phyloP scores from a whole-genome alignment of 1,140 invertebrate species.

The Drosophila subpulchrella region DNA sequence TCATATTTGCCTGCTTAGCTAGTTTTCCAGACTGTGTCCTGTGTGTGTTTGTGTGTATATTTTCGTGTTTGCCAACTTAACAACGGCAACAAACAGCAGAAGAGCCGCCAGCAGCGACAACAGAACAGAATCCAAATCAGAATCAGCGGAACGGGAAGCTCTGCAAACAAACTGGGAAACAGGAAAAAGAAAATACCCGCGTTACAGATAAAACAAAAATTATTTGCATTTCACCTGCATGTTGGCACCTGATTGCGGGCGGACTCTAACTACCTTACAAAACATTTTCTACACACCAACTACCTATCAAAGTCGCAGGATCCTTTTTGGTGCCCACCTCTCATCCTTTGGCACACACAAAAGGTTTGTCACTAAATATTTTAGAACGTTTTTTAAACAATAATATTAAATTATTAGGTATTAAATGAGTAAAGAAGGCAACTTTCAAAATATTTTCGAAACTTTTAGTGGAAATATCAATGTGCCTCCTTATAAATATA shows the following conservation, averaged over 20 bases:
- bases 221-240: slow-evolving; percentile 81
- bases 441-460: too few species aligned
- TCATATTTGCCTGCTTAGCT: slow-evolving; percentile 63
- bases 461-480: too few species aligned
- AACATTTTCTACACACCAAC: neutral
- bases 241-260: slow-evolving; percentile 78
- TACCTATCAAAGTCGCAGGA: neutral
- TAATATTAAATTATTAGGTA: too few species aligned
- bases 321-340: too few species aligned
- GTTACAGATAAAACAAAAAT: slow-evolving; percentile 75
- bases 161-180: slow-evolving; percentile 24
- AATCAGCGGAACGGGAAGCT: slow-evolving; percentile 26
- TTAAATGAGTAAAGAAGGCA: too few species aligned
- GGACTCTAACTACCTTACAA: slow-evolving; percentile 14
- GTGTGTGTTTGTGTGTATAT: slow-evolving; percentile 11
- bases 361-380: too few species aligned
- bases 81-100: slow-evolving; percentile 39
- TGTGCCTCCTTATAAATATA: too few species aligned
- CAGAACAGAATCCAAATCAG: slow-evolving; percentile 17
- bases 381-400: too few species aligned
- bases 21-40: slow-evolving; percentile 24
- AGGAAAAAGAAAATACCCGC: slow-evolving; percentile 49
- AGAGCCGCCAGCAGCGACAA: slow-evolving; percentile 8
- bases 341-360: too few species aligned
- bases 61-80: slow-evolving; percentile 32